Evolutionary conservation across 2,797 vertebrate species (phyloP), one percentile per base, ranked within the genome.

Genomic region (Pseudochaenichthys georgianus): DNA sequence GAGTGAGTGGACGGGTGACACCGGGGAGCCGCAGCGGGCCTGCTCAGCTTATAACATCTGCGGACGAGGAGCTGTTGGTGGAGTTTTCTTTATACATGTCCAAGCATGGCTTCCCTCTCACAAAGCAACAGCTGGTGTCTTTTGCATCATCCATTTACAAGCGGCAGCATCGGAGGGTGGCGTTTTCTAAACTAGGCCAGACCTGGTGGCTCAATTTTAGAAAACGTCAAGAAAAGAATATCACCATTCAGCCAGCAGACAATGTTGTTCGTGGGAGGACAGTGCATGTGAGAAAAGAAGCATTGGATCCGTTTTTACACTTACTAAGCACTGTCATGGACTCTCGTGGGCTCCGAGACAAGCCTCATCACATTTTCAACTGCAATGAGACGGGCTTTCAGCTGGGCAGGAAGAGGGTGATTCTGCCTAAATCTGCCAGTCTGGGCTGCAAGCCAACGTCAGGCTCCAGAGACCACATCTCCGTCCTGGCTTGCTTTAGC

Each of bases 181-280:
- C 90, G 1, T 92, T 93, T 61, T 93, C 91, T 17, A 93, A 92
- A 81, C 80, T 93, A 43, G 92, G 92, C 67, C 92, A 93, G 83
- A 93, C 92, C 16, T 93, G 92, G 92, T 93, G 92, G 92, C 91
- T 93, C 61, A 93, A 93, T 84, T 93, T 93, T 51, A 79, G 91
- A 28, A 93, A 88, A 42, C 78, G 92, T 0, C 92, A 93, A 73
- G 92, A 92, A 62, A 93, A 92, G 77, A 93, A 93, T 17, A 90
- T 93, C 38, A 84, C 63, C 1, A 90, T 93, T 88, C 92, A 93
- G 77, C 89, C 87, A 4, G 89, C 89, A 4, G 90, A 93, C 79
- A 87, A 23, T 5, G 67, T 87, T 13, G 80, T 88, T 34, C 88
- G 91, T 16, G 91, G 91, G 70, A 88, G 89, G 78, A 87, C 87